These are phyloP conservation scores for Aelia acuminata DNA, from an alignment of 2,888 invertebrate genomes.

Conservation along the genomic window DNA sequence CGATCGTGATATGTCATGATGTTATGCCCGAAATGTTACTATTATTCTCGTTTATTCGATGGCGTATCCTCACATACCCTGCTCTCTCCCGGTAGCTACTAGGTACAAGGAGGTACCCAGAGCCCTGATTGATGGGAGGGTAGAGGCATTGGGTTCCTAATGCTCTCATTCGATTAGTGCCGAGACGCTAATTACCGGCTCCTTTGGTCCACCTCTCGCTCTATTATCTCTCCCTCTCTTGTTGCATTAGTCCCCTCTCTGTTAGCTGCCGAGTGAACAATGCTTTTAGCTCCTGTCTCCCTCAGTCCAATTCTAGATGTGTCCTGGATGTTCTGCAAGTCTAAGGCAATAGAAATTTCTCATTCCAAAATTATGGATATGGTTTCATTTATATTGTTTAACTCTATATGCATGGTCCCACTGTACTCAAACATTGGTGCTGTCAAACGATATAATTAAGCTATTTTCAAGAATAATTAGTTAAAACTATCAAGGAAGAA, in stretches of 20 bases:
- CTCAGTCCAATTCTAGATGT: not conserved
- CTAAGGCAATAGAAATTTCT: no score
- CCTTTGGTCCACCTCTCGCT: constrained; percentile 9
- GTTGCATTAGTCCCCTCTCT: constrained; percentile 1
- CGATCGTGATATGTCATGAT: no score
- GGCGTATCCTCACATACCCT: no score
- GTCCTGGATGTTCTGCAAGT: not conserved
- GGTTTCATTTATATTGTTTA: no score
- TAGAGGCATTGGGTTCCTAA: not conserved
- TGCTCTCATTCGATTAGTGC: constrained; percentile 38
- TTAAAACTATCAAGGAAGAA: no score
- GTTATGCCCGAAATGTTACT: no score
- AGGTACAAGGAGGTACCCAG: not conserved
- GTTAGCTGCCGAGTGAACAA: not conserved
- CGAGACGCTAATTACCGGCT: constrained; percentile 15
- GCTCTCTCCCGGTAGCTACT: no score
- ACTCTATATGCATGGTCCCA: no score
- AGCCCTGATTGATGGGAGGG: not conserved
- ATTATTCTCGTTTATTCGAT: not conserved
- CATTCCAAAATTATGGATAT: no score
- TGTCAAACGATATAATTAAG: no score
- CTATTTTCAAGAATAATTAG: no score
- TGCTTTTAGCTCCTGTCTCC: not conserved
- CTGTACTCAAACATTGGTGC: no score
- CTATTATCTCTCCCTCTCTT: constrained; percentile 48